Conservation (phyloP, 2,113 vertebrate genomes). For the Noturus placidus region DNA sequence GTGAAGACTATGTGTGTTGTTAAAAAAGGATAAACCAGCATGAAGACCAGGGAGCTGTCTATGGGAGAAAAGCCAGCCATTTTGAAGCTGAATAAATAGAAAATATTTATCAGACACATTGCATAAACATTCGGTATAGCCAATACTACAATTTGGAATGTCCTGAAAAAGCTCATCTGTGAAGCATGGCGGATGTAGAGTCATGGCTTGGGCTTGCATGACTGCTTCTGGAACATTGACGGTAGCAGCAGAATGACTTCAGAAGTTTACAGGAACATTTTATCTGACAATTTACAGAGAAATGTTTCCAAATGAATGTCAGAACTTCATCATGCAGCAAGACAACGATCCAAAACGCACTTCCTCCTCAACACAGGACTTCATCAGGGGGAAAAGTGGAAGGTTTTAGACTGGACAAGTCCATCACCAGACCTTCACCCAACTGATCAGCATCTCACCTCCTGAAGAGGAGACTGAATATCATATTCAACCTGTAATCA, state of each 20-base stretch:
- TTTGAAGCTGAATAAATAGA: too few relatives aligned
- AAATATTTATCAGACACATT: too few relatives aligned
- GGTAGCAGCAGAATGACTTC: background rate
- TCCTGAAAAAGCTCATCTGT: background rate
- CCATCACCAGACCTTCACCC: background rate
- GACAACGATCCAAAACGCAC: background rate
- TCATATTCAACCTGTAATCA: background rate
- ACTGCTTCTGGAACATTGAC: background rate
- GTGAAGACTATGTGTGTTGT: too few relatives aligned
- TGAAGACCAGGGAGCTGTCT: too few relatives aligned
- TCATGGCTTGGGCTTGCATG: background rate
- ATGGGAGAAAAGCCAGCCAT: too few relatives aligned
- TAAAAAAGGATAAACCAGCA: too few relatives aligned
- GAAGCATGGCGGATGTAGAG: background rate
- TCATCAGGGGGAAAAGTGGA: background rate
- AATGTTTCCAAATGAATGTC: background rate
- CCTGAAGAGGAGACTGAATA: background rate
- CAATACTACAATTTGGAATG: too few relatives aligned
- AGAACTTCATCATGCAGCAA: background rate
- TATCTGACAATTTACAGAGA: background rate
- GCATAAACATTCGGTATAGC: too few relatives aligned
- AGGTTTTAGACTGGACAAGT: background rate
- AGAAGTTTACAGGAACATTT: background rate
- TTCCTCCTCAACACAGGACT: background rate
- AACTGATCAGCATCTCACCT: background rate